These are phyloP conservation scores for Agriopis aurantiaria DNA, from an alignment of 2,888 invertebrate species.

Conservation along the genomic window DNA sequence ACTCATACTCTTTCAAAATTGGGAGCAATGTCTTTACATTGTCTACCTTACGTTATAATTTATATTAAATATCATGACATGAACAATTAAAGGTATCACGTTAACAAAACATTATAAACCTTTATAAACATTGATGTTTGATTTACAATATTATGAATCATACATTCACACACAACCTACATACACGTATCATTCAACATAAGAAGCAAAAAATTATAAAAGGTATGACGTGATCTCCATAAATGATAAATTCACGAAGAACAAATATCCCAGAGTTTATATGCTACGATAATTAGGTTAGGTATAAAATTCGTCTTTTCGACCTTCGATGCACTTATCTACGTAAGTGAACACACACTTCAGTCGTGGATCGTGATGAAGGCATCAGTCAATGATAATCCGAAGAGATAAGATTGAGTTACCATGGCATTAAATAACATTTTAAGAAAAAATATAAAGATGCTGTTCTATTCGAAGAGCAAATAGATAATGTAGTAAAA, in stretches of 20 bases:
- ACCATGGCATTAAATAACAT: slow-evolving; percentile 9
- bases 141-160: slow-evolving; percentile 15
- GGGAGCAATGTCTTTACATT: too few relatives aligned
- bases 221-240: slow-evolving; percentile 8
- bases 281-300: slow-evolving; percentile 2
- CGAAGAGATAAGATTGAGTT: slow-evolving; percentile 55
- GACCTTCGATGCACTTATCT: slow-evolving; percentile 16
- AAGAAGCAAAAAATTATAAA: slow-evolving; percentile 9
- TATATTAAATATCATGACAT: slow-evolving; percentile 9
- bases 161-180: slow-evolving; percentile 13
- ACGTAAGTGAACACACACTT: slow-evolving; percentile 57
- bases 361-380: slow-evolving; percentile 38
- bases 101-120: slow-evolving; percentile 12
- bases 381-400: slow-evolving; percentile 51
- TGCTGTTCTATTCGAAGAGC: neutral
- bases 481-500: neutral
- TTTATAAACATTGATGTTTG: slow-evolving; percentile 23
- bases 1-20: too few relatives aligned
- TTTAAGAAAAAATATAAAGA: neutral
- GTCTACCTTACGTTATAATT: neutral
- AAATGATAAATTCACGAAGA: slow-evolving; percentile 19
- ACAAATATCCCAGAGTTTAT: slow-evolving; percentile 8
- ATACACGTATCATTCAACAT: slow-evolving; percentile 15
- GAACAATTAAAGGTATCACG: slow-evolving; percentile 13
- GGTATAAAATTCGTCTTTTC: slow-evolving; percentile 7